Percentiles rank a stretch among this genome's conserved stretches.
Conservation (phyloP, 2,113 vertebrate species). For the Takifugu flavidus region DNA sequence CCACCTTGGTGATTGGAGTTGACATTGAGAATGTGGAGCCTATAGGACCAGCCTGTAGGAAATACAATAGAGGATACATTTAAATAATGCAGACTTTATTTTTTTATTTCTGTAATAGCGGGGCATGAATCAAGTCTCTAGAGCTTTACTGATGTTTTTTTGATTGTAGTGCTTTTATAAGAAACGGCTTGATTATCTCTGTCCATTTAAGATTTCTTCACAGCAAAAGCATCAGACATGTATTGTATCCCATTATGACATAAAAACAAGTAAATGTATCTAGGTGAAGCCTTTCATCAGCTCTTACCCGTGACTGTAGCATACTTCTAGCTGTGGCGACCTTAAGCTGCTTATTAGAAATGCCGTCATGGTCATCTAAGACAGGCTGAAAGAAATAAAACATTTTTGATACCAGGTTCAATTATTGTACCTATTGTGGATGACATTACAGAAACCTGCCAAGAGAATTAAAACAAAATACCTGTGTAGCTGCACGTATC, state of each 20-base stretch:
- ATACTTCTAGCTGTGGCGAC: conserved; percentile 77
- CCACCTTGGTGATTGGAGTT: conserved; percentile 92
- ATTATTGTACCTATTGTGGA: neutral
- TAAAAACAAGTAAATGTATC: too few relatives aligned
- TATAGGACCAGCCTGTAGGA: conserved; percentile 71
- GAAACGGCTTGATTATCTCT: too few relatives aligned
- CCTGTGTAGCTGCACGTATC: conserved; percentile 60
- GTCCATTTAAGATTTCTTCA: too few relatives aligned
- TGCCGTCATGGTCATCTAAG: conserved; percentile 68
- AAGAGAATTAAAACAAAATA: conserved; percentile 9
- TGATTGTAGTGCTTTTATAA: too few relatives aligned
- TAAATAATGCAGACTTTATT: too few relatives aligned
- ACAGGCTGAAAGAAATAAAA: conserved; percentile 40
- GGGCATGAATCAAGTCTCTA: too few relatives aligned
- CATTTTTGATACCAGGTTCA: neutral
- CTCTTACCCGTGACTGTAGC: conserved; percentile 79
- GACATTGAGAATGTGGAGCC: conserved; percentile 82
- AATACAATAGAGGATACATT: neutral
- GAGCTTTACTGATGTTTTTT: too few relatives aligned
- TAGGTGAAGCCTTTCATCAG: neutral
- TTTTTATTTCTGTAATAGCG: too few relatives aligned
- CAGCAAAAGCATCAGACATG: too few relatives aligned
- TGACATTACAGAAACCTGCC: too few relatives aligned
- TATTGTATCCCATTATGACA: too few relatives aligned
- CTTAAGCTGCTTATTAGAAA: conserved; percentile 87